Percentiles rank a stretch among this genome's conserved stretches.
Evolutionary conservation across 2,888 invertebrate genomes (phyloP).

Genomic region (Agrilus biguttatus): DNA sequence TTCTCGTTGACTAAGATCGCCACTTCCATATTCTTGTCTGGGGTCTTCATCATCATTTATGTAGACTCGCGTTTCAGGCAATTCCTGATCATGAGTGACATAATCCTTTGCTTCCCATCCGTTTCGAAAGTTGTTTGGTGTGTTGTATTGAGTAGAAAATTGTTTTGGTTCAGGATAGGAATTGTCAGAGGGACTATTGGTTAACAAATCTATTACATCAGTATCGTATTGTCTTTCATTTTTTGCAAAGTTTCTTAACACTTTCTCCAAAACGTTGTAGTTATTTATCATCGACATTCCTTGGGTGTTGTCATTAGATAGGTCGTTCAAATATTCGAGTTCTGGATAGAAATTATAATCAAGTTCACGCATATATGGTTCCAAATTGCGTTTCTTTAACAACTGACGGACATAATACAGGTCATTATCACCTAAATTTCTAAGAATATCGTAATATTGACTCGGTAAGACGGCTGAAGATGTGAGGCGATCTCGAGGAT

Average conservation of each 20-base stretch:
- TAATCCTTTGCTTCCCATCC: conserved; percentile 30
- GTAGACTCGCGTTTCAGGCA: conserved; percentile 42
- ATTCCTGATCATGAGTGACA: conserved; percentile 15
- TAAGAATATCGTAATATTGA: too few species aligned
- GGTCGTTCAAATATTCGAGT: too few species aligned
- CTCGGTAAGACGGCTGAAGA: too few species aligned
- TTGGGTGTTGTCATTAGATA: conserved; percentile 5
- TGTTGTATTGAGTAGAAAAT: conserved; percentile 33
- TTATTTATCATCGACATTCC: conserved; percentile 11
- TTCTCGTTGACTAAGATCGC: conserved; percentile 13
- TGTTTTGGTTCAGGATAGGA: conserved; percentile 11
- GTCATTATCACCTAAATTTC: too few species aligned
- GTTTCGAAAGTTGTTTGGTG: conserved; percentile 31
- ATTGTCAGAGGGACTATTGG: conserved; percentile 4
- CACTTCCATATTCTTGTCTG: conserved; percentile 22
- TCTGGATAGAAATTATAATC: too few species aligned
- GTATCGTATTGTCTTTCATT: conserved; percentile 9
- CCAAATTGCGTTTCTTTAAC: too few species aligned
- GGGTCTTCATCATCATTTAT: conserved; percentile 29
- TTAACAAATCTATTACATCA: conserved; percentile 7
- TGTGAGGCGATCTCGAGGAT: too few species aligned
- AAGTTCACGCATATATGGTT: too few species aligned
- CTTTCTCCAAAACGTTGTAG: conserved; percentile 8
- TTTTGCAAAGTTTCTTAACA: conserved; percentile 16
- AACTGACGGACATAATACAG: too few species aligned